Evolutionary conservation across 1,140 invertebrate species (phyloP).

Genomic region (Lasioglossum albipes): DNA sequence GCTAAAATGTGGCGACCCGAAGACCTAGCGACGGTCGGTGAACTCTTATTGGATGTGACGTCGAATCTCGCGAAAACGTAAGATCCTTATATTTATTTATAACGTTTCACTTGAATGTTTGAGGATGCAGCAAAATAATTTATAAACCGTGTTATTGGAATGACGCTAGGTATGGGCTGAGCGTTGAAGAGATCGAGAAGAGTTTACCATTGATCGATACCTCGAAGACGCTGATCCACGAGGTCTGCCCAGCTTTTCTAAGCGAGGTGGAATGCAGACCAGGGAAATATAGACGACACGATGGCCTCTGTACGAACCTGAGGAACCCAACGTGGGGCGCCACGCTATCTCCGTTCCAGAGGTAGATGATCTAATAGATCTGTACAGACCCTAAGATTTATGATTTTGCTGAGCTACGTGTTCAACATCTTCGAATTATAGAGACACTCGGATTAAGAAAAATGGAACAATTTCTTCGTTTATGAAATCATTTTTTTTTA

Average conservation of each 20-base stretch:
- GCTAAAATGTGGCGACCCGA: constrained; percentile 86
- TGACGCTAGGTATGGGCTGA: constrained; percentile 87
- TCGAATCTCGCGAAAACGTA: constrained; percentile 92
- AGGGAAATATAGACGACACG: constrained; percentile 93
- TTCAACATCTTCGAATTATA: too few species aligned
- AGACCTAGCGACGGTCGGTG: constrained; percentile 90
- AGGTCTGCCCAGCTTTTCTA: constrained; percentile 93
- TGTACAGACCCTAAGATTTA: too few species aligned
- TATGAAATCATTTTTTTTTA: too few species aligned
- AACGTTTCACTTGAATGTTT: too few species aligned
- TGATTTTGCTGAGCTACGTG: too few species aligned
- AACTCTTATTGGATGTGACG: constrained; percentile 91
- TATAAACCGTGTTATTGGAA: not conserved
- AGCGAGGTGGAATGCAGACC: constrained; percentile 92
- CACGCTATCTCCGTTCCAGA: constrained; percentile 90
- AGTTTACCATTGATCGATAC: constrained; percentile 93
- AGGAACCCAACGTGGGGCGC: constrained; percentile 95
- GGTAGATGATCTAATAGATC: constrained; percentile 78
- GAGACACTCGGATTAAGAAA: too few species aligned
- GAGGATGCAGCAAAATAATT: too few species aligned
- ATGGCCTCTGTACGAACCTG: constrained; percentile 96
- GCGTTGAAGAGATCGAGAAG: constrained; percentile 92
- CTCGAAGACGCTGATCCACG: constrained; percentile 91
- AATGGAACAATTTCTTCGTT: too few species aligned
- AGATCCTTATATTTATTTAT: constrained; percentile 70